phyloP scores from a whole-genome alignment of 1,140 invertebrate species.

The Uloborus diversus region DNA sequence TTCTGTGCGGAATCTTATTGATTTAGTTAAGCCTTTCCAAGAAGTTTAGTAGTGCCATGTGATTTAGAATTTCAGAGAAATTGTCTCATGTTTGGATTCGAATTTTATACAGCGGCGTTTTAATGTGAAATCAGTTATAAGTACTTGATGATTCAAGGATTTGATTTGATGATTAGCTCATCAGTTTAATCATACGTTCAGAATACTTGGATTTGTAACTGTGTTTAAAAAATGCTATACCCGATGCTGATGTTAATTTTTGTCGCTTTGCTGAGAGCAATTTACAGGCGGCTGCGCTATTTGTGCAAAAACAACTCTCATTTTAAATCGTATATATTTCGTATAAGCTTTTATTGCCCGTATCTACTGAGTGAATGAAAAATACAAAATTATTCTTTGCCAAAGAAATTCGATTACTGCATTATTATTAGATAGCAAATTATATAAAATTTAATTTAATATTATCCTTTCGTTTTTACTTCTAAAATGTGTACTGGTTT shows the following conservation, averaged over 20 bases:
- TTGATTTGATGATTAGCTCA: no score
- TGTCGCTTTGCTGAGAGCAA: conserved; percentile 19
- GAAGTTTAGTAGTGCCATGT: no score
- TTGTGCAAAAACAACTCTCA: conserved; percentile 19
- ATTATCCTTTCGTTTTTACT: neutral
- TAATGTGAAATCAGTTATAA: no score
- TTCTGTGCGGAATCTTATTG: no score
- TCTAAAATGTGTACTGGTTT: neutral
- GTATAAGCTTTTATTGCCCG: neutral
- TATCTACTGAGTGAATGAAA: conserved; percentile 20
- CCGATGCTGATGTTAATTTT: conserved; percentile 40
- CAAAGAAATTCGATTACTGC: neutral
- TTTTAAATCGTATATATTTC: conserved; percentile 5
- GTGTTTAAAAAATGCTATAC: conserved; percentile 30
- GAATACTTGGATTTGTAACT: no score
- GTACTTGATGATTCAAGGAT: no score
- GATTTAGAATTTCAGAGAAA: no score
- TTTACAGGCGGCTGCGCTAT: neutral
- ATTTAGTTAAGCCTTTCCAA: no score
- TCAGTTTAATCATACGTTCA: no score
- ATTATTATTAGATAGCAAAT: neutral
- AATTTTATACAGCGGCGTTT: no score
- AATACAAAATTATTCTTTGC: neutral
- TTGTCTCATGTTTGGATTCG: no score
- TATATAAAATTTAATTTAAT: no score